Percentiles rank a stretch among this genome's conserved stretches.
These are phyloP conservation scores for Zeuzera pyrina DNA, from an alignment of 2,888 invertebrate genomes.

Conservation along the genomic window DNA sequence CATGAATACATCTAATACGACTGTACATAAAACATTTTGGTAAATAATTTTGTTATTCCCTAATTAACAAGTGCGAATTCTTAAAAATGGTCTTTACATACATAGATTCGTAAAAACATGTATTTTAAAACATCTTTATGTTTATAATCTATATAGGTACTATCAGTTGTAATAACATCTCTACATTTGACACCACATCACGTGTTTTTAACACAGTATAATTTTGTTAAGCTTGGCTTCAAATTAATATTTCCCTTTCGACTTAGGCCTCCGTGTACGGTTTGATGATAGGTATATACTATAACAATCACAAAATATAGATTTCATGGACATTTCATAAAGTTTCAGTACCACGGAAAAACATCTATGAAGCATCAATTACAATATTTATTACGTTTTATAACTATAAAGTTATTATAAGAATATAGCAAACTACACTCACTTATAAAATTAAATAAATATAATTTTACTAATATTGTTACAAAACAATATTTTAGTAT, in stretches of 20 bases:
- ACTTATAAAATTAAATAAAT: slow-evolving; percentile 14
- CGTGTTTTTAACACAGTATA: slow-evolving; percentile 34
- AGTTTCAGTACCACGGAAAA: too few species aligned
- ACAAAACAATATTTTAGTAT: neutral
- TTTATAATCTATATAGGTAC: neutral
- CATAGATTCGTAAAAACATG: slow-evolving; percentile 32
- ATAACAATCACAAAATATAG: slow-evolving; percentile 40
- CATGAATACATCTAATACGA: slow-evolving; percentile 18
- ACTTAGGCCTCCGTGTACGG: slow-evolving; percentile 31
- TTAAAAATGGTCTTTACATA: slow-evolving; percentile 29
- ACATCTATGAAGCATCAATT: too few species aligned
- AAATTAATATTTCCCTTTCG: slow-evolving; percentile 34
- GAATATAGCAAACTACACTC: slow-evolving; percentile 34
- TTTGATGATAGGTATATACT: too few species aligned
- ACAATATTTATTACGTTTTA: too few species aligned
- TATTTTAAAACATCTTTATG: slow-evolving; percentile 13
- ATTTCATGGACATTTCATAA: slow-evolving; percentile 3
- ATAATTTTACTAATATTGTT: neutral
- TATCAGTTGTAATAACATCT: too few species aligned
- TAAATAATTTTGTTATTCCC: slow-evolving; percentile 21
- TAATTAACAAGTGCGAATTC: slow-evolving; percentile 26
- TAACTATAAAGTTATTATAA: slow-evolving; percentile 38
- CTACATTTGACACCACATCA: slow-evolving; percentile 31
- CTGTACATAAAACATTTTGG: slow-evolving; percentile 27
- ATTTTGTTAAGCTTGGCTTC: slow-evolving; percentile 12